Base-by-base conservation (phyloP, 2,888 invertebrate species). In the Microplitis deprimator region DNA sequence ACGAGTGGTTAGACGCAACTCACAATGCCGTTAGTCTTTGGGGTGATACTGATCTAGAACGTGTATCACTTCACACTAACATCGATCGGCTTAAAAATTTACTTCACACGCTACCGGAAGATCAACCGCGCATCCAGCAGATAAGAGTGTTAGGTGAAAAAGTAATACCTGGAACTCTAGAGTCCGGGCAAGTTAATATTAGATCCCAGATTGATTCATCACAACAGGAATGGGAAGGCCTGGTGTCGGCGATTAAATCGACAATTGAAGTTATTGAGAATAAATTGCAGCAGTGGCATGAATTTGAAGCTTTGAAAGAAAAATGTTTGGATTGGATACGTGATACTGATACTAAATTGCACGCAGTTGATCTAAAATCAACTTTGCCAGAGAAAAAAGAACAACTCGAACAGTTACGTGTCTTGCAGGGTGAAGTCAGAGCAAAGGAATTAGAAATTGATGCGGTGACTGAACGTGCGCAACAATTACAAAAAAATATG, bases 401-500 rank as follows among this genome's bases (percentile, higher is more conserved):
- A 40, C 97, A 97, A 84, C 91, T 97, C 68, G 96, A 97, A 82
- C 92, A 93, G 73, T 92, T 98, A 80, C 93, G 96, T 89, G 91
- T 92, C 39, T 89, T 97, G 40, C 97, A 97, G 91, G 97, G 97
- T 68, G 96, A 97, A 91, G 81, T 97, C 1, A 93, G 96, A 67
- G 96, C 97, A 3, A 97, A 97, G 86, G 97, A 97, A 90, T 90
- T 97, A 10, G 98, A 98, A 91, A 96, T 98, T 77, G 98, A 98
- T 85, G 94, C 95, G 73, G 95, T 98, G 0, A 97, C 96, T 29
- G 98, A 98, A 89, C 94, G 95, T 82, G 96, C 97, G 0, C 97
- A 98, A 87, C 93, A 95, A 80, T 90, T 97, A 10, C 94, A 96
- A 79, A 95, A 95, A 81, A 92, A 94, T 0, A 90, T 95, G 16